Evolutionary conservation across 2,888 invertebrate genomes (phyloP).

Genomic region (Pristionchus mayeri): DNA sequence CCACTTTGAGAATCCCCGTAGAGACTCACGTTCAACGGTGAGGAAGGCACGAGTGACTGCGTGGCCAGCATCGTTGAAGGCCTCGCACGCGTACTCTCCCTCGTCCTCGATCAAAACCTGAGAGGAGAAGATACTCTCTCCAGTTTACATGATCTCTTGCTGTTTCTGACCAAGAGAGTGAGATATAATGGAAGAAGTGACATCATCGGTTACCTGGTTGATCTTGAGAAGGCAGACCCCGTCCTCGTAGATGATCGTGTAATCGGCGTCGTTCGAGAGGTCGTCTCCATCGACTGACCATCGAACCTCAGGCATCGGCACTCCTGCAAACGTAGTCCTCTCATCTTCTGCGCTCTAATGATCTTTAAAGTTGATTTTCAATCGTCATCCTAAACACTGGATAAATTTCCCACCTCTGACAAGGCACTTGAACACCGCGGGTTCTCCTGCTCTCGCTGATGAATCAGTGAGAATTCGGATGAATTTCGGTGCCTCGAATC

Average conservation of each 20-base stretch:
- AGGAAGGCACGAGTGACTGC: constrained; percentile 81
- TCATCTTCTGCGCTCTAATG: too few relatives aligned
- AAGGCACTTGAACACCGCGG: constrained; percentile 47
- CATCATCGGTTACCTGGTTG: constrained; percentile 52
- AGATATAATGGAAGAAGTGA: not conserved
- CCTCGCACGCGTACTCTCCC: constrained; percentile 88
- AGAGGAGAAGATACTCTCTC: too few relatives aligned
- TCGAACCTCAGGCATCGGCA: constrained; percentile 76
- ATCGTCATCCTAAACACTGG: too few relatives aligned
- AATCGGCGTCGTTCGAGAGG: constrained; percentile 69
- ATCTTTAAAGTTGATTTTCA: too few relatives aligned
- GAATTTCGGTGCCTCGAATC: constrained; percentile 56
- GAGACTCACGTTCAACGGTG: constrained; percentile 66
- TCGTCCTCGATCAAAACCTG: constrained; percentile 83
- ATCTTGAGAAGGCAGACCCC: constrained; percentile 73
- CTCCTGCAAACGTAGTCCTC: constrained; percentile 36
- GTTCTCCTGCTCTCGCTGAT: constrained; percentile 46
- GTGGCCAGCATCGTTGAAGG: constrained; percentile 88
- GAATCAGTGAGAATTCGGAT: constrained; percentile 52
- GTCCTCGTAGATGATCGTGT: constrained; percentile 74
- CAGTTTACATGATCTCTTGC: too few relatives aligned
- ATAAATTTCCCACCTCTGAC: constrained; percentile 12
- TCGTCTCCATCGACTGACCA: constrained; percentile 75
- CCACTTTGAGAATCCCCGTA: not conserved
- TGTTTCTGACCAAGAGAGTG: too few relatives aligned